Conservation (phyloP, 1,140 invertebrate species). For the Carposina sasakii region DNA sequence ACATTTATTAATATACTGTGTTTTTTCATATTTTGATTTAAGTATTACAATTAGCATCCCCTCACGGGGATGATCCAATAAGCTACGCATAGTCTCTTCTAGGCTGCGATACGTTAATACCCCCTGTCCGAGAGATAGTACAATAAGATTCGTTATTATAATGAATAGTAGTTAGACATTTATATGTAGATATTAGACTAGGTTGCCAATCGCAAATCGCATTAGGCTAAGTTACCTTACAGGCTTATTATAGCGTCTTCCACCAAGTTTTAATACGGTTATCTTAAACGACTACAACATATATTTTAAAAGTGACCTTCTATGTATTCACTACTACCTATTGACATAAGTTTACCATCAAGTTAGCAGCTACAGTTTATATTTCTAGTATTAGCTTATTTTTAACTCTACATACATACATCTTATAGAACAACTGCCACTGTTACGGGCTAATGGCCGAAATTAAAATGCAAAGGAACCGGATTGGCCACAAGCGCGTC, state of each 20-base stretch:
- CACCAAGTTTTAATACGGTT: slow-evolving; percentile 66
- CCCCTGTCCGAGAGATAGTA: slow-evolving; percentile 62
- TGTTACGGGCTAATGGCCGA: slow-evolving; percentile 33
- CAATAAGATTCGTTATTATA: slow-evolving; percentile 59
- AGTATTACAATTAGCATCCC: slow-evolving; percentile 57
- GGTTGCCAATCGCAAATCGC: slow-evolving; percentile 70
- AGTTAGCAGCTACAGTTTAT: slow-evolving; percentile 56
- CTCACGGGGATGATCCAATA: slow-evolving; percentile 50
- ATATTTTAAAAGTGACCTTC: slow-evolving; percentile 57
- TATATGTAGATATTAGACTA: slow-evolving; percentile 56
- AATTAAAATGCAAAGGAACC: slow-evolving; percentile 37
- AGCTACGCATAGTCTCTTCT: slow-evolving; percentile 63
- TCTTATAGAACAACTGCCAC: slow-evolving; percentile 54
- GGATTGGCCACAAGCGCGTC: slow-evolving; percentile 39
- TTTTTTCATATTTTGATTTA: slow-evolving; percentile 66
- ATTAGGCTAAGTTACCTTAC: slow-evolving; percentile 49
- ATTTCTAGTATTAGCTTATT: slow-evolving; percentile 55
- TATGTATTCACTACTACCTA: slow-evolving; percentile 58
- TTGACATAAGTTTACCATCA: slow-evolving; percentile 71
- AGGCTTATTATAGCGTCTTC: slow-evolving; percentile 68
- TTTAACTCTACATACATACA: slow-evolving; percentile 72
- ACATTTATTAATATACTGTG: slow-evolving; percentile 71
- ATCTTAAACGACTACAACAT: slow-evolving; percentile 65
- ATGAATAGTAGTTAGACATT: slow-evolving; percentile 57
- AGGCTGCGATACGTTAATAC: slow-evolving; percentile 61